These are phyloP conservation scores for Opisthograptis luteolata DNA, from an alignment of 2,888 invertebrate genomes.

Conservation along the genomic window DNA sequence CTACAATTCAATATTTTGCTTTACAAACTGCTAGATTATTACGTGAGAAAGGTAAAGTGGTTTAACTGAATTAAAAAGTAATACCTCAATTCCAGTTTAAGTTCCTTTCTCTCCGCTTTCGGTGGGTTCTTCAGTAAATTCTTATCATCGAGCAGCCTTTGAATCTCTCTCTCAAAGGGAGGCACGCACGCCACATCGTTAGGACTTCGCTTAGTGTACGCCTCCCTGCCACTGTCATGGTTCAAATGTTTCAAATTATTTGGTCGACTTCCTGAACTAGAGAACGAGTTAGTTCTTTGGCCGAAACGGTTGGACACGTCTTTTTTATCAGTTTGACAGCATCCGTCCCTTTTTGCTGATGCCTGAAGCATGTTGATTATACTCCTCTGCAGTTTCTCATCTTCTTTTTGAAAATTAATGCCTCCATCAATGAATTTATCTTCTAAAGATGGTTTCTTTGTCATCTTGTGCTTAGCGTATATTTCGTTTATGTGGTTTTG, in stretches of 20 bases:
- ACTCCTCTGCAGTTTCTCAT: slow-evolving; percentile 76
- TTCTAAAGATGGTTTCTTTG: slow-evolving; percentile 69
- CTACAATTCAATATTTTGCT: slow-evolving; percentile 37
- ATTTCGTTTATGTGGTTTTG: slow-evolving; percentile 69
- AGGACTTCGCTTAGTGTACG: slow-evolving; percentile 75
- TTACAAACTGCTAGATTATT: neutral
- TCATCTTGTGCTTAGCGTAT: slow-evolving; percentile 72
- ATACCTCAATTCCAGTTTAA: slow-evolving; percentile 84
- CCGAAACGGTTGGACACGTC: slow-evolving; percentile 73
- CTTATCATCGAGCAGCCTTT: slow-evolving; percentile 90
- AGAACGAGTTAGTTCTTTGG: slow-evolving; percentile 79
- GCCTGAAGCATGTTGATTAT: slow-evolving; percentile 82
- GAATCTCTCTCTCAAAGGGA: slow-evolving; percentile 92
- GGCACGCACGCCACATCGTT: slow-evolving; percentile 82
- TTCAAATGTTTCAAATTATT: slow-evolving; percentile 82
- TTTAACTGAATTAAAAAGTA: no score
- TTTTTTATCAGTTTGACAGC: slow-evolving; percentile 87
- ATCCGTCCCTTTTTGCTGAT: slow-evolving; percentile 85
- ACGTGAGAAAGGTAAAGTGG: no score
- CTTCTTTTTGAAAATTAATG: slow-evolving; percentile 73
- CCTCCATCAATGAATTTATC: slow-evolving; percentile 71
- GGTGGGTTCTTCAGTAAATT: slow-evolving; percentile 86
- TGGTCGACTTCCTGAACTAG: slow-evolving; percentile 79
- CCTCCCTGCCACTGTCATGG: slow-evolving; percentile 75
- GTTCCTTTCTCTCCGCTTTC: slow-evolving; percentile 85